Evolutionary conservation across 2,113 vertebrate species (phyloP).

Genomic region (Bombycilla garrulus): DNA sequence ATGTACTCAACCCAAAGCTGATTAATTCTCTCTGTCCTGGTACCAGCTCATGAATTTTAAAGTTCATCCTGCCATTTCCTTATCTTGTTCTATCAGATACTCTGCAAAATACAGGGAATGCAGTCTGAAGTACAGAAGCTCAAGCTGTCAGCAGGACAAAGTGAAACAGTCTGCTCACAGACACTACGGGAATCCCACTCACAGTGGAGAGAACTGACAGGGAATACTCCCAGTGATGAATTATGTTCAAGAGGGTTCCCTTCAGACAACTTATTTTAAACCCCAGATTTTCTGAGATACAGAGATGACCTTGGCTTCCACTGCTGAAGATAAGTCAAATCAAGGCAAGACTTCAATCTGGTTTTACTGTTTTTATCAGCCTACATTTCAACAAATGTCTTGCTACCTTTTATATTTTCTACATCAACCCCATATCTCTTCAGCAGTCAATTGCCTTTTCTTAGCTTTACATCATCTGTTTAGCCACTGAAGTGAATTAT

Average conservation of each 20-base stretch:
- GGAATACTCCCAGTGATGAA: conserved; percentile 63
- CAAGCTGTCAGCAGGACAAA: conserved; percentile 38
- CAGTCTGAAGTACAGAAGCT: conserved; percentile 28
- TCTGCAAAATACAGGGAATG: background rate
- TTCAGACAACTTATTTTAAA: conserved; percentile 75
- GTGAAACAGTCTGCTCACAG: conserved; percentile 44
- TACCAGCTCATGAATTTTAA: conserved; percentile 54
- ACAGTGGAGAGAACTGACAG: conserved; percentile 52
- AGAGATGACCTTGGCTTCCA: conserved; percentile 61
- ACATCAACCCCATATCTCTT: conserved; percentile 64
- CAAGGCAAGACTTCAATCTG: conserved; percentile 74
- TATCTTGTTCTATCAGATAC: conserved; percentile 1
- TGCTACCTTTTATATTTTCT: conserved; percentile 71
- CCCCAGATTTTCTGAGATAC: conserved; percentile 68
- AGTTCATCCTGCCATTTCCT: conserved; percentile 33
- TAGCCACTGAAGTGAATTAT: conserved; percentile 74
- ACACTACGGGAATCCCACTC: conserved; percentile 56
- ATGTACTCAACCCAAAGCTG: conserved; percentile 44
- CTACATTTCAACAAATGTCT: conserved; percentile 70
- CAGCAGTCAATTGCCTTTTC: conserved; percentile 67
- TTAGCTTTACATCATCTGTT: conserved; percentile 70
- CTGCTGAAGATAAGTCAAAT: conserved; percentile 74
- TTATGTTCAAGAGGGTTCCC: conserved; percentile 58
- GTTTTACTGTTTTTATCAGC: conserved; percentile 75
- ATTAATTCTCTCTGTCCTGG: conserved; percentile 59